Evolutionary conservation across 2,113 vertebrate species (phyloP).

Genomic region (Phycodurus eques): DNA sequence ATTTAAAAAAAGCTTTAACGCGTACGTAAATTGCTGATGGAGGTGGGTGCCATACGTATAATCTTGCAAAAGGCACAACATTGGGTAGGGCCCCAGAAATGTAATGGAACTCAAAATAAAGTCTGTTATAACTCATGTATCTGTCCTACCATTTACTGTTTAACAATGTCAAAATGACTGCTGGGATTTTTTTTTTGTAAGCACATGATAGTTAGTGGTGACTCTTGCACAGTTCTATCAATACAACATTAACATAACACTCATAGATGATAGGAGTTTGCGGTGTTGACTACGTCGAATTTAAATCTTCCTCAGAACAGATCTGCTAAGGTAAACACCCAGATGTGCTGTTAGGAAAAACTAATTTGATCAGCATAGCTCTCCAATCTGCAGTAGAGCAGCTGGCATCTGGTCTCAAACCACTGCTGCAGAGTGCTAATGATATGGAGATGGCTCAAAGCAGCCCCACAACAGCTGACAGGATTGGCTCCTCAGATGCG

Average conservation of each 20-base stretch:
- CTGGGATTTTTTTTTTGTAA: not conserved
- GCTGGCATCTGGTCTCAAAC: constrained; percentile 9
- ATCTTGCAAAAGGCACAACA: too few relatives aligned
- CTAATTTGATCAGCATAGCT: constrained; percentile 11
- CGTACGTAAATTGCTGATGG: too few relatives aligned
- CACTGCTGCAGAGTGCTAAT: constrained; percentile 9
- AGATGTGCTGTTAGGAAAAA: constrained; percentile 14
- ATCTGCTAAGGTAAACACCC: constrained; percentile 13
- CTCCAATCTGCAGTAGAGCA: constrained; percentile 13
- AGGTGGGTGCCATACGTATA: too few relatives aligned
- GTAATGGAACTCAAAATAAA: too few relatives aligned
- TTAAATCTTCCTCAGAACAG: not conserved
- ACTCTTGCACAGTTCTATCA: not conserved
- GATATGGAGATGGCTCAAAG: constrained; percentile 13
- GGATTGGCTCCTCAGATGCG: constrained; percentile 4
- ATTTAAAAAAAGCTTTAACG: too few relatives aligned
- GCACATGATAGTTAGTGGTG: not conserved
- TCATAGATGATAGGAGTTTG: not conserved
- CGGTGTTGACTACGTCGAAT: constrained; percentile 1
- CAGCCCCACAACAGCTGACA: constrained; percentile 3
- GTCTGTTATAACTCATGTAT: too few relatives aligned
- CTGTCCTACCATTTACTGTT: too few relatives aligned
- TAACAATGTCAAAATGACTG: not conserved
- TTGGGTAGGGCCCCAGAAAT: too few relatives aligned
- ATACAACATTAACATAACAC: not conserved